Conservation (phyloP, 2,113 vertebrate genomes). For the Oreochromis niloticus region DNA sequence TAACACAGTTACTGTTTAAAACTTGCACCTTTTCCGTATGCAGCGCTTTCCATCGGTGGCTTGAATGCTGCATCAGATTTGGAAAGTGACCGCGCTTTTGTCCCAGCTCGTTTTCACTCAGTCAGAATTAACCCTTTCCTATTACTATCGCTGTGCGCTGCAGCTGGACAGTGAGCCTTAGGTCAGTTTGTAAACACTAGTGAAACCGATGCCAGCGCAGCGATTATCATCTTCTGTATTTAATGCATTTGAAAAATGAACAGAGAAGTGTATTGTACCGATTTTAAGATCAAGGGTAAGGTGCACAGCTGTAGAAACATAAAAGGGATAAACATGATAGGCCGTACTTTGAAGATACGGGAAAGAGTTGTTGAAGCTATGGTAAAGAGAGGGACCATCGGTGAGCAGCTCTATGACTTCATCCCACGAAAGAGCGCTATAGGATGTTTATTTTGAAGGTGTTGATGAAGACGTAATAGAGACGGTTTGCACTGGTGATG, state of each 20-base stretch:
- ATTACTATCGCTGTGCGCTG: not conserved
- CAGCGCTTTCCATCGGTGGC: not conserved
- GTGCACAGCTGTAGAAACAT: not conserved
- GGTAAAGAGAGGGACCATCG: not conserved
- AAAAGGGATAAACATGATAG: not conserved
- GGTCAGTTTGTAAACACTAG: not conserved
- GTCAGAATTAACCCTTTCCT: constrained; percentile 65
- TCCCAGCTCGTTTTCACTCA: constrained; percentile 41
- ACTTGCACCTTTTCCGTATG: not conserved
- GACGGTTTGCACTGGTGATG: not conserved
- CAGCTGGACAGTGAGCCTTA: not conserved
- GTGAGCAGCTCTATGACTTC: not conserved
- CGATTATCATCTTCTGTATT: not conserved
- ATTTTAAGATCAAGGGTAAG: not conserved
- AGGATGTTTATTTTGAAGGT: not conserved
- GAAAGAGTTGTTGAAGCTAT: not conserved
- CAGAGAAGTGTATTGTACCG: not conserved
- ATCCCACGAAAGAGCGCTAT: not conserved
- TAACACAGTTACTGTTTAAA: not conserved
- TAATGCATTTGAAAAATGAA: not conserved
- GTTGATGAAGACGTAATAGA: not conserved
- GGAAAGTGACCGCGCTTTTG: constrained; percentile 71
- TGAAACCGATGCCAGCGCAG: not conserved
- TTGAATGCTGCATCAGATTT: constrained; percentile 40
- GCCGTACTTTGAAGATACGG: not conserved